phyloP scores from a whole-genome alignment of 2,888 invertebrate genomes.

The Neoascia interrupta region DNA sequence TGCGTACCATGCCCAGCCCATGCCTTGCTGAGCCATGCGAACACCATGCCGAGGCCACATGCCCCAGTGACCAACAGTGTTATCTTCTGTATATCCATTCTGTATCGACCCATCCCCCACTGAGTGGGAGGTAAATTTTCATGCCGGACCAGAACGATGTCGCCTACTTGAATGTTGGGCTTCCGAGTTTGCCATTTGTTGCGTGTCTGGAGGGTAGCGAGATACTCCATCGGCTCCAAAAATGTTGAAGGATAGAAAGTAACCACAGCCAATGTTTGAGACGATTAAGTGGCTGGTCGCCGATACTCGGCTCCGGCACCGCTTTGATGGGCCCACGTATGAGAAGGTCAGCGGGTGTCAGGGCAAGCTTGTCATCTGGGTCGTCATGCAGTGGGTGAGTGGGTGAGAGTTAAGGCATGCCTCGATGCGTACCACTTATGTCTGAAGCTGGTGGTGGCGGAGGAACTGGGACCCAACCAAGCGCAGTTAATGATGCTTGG shows the following conservation, averaged over 20 bases:
- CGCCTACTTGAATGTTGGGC: not conserved
- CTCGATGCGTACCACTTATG: slow-evolving; percentile 11
- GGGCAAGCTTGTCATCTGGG: slow-evolving; percentile 30
- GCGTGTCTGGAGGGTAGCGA: not conserved
- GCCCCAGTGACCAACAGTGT: too few relatives aligned
- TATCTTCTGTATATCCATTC: too few relatives aligned
- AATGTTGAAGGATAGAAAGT: slow-evolving; percentile 26
- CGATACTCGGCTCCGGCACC: slow-evolving; percentile 68
- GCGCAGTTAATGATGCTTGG: slow-evolving; percentile 20
- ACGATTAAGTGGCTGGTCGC: slow-evolving; percentile 64
- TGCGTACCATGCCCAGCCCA: too few relatives aligned
- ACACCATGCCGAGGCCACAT: too few relatives aligned
- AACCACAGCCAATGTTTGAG: slow-evolving; percentile 45
- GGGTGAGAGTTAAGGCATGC: slow-evolving; percentile 30
- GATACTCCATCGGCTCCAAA: slow-evolving; percentile 9
- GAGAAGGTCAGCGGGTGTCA: slow-evolving; percentile 48
- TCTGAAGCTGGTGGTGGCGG: slow-evolving; percentile 14
- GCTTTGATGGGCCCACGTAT: slow-evolving; percentile 27
- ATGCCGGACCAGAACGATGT: slow-evolving; percentile 7
- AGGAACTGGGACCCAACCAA: slow-evolving; percentile 10
- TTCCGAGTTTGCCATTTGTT: not conserved
- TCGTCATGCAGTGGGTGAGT: slow-evolving; percentile 24
- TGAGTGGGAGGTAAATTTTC: slow-evolving; percentile 1
- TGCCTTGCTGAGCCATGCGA: too few relatives aligned
- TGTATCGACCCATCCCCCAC: not conserved